These are phyloP conservation scores for Xestia rhomboidea DNA, from an alignment of 2,888 invertebrate genomes.

Conservation along the genomic window DNA sequence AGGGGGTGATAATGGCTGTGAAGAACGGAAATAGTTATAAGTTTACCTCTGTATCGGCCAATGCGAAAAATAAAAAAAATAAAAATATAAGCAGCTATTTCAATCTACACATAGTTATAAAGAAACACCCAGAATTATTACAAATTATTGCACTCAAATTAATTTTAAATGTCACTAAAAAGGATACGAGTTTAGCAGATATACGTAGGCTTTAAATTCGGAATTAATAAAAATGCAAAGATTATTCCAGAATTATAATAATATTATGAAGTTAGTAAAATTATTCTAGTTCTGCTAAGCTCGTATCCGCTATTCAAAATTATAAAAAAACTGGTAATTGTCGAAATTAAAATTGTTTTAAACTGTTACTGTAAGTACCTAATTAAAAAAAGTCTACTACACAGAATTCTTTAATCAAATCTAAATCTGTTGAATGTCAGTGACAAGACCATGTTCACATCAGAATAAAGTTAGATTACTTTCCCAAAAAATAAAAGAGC, in stretches of 20 bases:
- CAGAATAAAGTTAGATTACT: not conserved
- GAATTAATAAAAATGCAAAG: not conserved
- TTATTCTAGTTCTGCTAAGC: constrained; percentile 1
- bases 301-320: not conserved
- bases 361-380: not conserved
- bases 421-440: constrained; percentile 19
- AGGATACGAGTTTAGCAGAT: constrained; percentile 5
- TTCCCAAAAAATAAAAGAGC: too few species aligned
- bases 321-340: not conserved
- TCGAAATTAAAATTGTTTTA: not conserved
- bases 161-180: not conserved
- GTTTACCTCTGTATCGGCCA: constrained; percentile 89
- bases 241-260: not conserved
- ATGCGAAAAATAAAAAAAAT: constrained; percentile 82
- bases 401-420: constrained; percentile 14
- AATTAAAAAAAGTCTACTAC: not conserved
- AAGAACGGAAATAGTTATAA: constrained; percentile 70
- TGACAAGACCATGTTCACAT: constrained; percentile 1
- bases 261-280: not conserved
- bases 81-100: constrained; percentile 74
- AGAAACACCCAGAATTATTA: constrained; percentile 36
- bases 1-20: constrained; percentile 78
- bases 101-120: constrained; percentile 46
- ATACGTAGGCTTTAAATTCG: not conserved
- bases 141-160: not conserved